These are phyloP conservation scores for Crotophaga sulcirostris DNA, from an alignment of 2,113 vertebrate species.

Conservation along the genomic window DNA sequence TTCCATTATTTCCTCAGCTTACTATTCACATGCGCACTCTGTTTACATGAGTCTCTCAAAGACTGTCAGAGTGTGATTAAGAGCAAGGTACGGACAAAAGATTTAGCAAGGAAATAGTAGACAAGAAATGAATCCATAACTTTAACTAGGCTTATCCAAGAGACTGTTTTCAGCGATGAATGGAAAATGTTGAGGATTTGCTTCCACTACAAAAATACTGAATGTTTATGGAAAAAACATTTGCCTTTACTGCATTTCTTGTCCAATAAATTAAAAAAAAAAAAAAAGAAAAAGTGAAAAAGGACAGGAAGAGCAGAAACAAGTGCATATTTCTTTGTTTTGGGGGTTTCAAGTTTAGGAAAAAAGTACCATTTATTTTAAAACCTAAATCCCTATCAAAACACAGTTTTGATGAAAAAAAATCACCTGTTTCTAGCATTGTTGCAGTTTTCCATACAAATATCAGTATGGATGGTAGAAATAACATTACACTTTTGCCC, in stretches of 20 bases:
- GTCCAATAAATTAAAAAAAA: neutral
- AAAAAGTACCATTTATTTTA: neutral
- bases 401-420: neutral
- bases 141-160: neutral
- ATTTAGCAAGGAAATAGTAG: neutral
- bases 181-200: neutral
- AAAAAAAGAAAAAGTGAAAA: neutral
- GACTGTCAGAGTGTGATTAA: neutral
- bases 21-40: neutral
- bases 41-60: neutral
- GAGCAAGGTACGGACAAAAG: neutral
- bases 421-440: neutral
- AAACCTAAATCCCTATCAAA: neutral
- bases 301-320: neutral
- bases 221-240: neutral
- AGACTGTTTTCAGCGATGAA: neutral
- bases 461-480: neutral
- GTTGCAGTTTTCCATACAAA: neutral
- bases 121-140: neutral
- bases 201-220: neutral
- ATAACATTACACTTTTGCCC: neutral
- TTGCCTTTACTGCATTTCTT: neutral
- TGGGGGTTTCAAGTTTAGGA: neutral
- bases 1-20: neutral
- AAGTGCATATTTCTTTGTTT: neutral